These are phyloP conservation scores for Fistularia commersonii DNA, from an alignment of 2,797 vertebrate genomes.

Conservation along the genomic window DNA sequence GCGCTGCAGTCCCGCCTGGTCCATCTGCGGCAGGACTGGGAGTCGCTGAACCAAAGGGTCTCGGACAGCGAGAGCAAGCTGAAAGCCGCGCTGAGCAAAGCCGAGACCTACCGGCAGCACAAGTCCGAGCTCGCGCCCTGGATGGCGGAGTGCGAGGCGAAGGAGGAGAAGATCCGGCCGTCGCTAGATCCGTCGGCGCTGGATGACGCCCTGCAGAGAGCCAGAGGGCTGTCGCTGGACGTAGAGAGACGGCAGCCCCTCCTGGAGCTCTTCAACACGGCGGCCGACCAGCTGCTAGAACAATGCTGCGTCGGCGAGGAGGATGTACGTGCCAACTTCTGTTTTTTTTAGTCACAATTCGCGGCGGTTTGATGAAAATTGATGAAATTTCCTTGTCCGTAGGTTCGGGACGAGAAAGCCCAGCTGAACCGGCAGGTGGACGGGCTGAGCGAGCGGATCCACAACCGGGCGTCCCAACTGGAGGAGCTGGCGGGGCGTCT, in stretches of 20 bases:
- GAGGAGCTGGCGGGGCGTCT: constrained; percentile 91
- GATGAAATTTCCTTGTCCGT: neutral
- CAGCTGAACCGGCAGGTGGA: constrained; percentile 87
- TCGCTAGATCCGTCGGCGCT: constrained; percentile 82
- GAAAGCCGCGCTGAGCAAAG: constrained; percentile 84
- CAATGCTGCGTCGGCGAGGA: constrained; percentile 88
- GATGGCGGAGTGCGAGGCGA: constrained; percentile 83
- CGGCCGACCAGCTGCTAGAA: constrained; percentile 89
- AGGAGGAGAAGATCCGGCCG: constrained; percentile 77
- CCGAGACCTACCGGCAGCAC: constrained; percentile 86
- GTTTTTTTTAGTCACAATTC: no score
- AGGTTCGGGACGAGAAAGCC: constrained; percentile 90
- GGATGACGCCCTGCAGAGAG: constrained; percentile 83
- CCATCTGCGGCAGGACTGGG: constrained; percentile 86
- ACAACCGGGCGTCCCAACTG: constrained; percentile 80
- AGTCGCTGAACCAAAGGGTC: constrained; percentile 80
- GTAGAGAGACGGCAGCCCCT: constrained; percentile 86
- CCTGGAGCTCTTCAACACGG: constrained; percentile 85
- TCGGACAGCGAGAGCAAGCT: constrained; percentile 78
- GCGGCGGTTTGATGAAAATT: no score
- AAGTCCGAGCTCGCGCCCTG: constrained; percentile 83
- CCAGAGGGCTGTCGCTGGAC: constrained; percentile 82
- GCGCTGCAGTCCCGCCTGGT: constrained; percentile 82
- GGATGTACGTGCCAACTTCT: constrained; percentile 44
- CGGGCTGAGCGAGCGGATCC: constrained; percentile 83